Evolutionary conservation across 2,113 vertebrate species (phyloP), one percentile per base, ranked within the genome.

Genomic region (Indicator indicator): DNA sequence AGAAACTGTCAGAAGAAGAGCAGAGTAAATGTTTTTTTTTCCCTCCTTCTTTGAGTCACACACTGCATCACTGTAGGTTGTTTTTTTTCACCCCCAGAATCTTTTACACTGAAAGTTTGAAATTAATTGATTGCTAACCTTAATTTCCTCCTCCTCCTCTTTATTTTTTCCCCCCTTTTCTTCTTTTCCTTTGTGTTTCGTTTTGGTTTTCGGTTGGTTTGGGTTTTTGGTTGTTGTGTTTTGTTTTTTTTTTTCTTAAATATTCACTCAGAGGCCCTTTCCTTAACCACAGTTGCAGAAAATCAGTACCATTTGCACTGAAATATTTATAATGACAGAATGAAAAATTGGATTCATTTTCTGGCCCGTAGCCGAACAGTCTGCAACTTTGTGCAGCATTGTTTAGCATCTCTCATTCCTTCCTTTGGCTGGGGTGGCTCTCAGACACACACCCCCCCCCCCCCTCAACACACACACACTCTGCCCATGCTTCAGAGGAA

Each of bases 241-340:
- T 56, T 90, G 59, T 88, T 88, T 83, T 5, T 55, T 83, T 55
- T 24, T 72, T 52, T 9, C 95, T 97, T 97, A 97, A 96, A 97
- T 98, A 98, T 98, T 98, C 98, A 98, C 98, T 97, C 71, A 12
- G 96, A 98, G 97, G 97, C 97, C 98, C 97, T 98, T 97, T 98
- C 98, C 97, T 98, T 98, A 98, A 98, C 97, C 97, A 98, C 98
- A 98, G 96, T 98, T 98, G 98, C 97, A 98, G 97, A 98, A 98
- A 98, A 98, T 98, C 97, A 98, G 98, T 97, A 98, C 98, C 98
- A 97, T 98, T 98, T 98, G 97, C 97, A 97, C 98, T 98, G 98
- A 98, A 98, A 98, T 98, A 98, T 98, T 98, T 98, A 98, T 98
- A 98, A 98, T 96, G 97, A 98, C 98, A 98, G 98, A 98, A 98